Evolutionary conservation across 2,113 vertebrate species (phyloP).

Genomic region (Periophthalmodon schlosseri): DNA sequence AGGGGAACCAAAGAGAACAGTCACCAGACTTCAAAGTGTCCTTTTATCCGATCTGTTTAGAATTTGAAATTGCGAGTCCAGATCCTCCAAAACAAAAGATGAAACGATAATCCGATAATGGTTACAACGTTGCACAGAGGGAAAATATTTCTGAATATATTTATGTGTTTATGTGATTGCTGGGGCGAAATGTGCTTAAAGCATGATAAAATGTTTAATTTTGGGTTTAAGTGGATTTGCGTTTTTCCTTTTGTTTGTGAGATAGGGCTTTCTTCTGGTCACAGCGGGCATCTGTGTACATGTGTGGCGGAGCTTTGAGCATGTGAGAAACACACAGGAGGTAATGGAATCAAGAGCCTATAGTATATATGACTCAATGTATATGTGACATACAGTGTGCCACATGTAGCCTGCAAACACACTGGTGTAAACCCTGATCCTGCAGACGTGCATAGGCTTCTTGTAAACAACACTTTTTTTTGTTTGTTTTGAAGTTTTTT

Average conservation of each 20-base stretch:
- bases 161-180: slow-evolving; percentile 57
- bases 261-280: slow-evolving; percentile 28
- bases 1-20: slow-evolving; percentile 48
- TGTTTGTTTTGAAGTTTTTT: not conserved
- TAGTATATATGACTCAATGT: not conserved
- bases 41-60: slow-evolving; percentile 71
- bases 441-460: no score
- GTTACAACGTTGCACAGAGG: slow-evolving; percentile 62
- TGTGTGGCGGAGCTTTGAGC: slow-evolving; percentile 6
- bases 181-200: slow-evolving; percentile 65
- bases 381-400: not conserved
- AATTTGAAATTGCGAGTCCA: slow-evolving; percentile 61
- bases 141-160: slow-evolving; percentile 65
- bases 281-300: slow-evolving; percentile 22
- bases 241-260: slow-evolving; percentile 53
- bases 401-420: not conserved
- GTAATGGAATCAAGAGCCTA: slow-evolving; percentile 38
- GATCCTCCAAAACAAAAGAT: slow-evolving; percentile 73
- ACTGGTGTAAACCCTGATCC: no score
- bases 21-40: slow-evolving; percentile 65
- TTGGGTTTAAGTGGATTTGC: slow-evolving; percentile 54
- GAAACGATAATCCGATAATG: slow-evolving; percentile 73
- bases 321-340: slow-evolving; percentile 13
- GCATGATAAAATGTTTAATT: slow-evolving; percentile 69
- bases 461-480: not conserved